Evolutionary conservation across 2,888 invertebrate species (phyloP).

Genomic region (Actias luna): DNA sequence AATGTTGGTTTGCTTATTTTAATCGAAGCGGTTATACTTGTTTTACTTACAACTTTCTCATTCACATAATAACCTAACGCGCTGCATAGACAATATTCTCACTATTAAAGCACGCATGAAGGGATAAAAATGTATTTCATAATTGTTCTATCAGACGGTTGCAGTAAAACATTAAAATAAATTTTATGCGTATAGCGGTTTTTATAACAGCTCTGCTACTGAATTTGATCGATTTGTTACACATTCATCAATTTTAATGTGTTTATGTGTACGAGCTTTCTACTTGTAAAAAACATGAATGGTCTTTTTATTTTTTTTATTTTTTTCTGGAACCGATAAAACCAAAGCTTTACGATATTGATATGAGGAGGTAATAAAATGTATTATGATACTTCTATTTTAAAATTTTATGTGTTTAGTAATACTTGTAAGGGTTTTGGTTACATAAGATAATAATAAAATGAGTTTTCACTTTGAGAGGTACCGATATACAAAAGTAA

Average conservation of each 20-base stretch:
- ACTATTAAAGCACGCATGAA: too few relatives aligned
- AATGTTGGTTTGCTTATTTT: too few relatives aligned
- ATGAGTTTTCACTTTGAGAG: not conserved
- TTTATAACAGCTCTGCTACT: not conserved
- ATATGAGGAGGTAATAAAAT: slow-evolving; percentile 5
- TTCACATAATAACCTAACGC: too few relatives aligned
- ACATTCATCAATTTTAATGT: not conserved
- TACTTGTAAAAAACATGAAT: not conserved
- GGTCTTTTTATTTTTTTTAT: not conserved
- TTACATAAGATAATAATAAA: not conserved
- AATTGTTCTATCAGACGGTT: not conserved
- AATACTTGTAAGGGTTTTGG: not conserved
- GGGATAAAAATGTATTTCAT: not conserved
- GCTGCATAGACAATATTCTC: too few relatives aligned
- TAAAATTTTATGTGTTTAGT: not conserved
- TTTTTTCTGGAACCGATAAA: slow-evolving; percentile 1
- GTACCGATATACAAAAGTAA: too few relatives aligned
- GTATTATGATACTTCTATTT: not conserved
- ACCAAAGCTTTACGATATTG: slow-evolving; percentile 18
- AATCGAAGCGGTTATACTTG: too few relatives aligned
- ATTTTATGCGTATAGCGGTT: not conserved
- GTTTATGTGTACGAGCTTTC: slow-evolving; percentile 17
- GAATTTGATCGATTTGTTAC: not conserved
- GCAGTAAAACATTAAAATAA: not conserved
- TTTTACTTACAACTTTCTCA: too few relatives aligned